Conservation (phyloP, 2,888 invertebrate species). For the Yponomeuta plumbellus region DNA sequence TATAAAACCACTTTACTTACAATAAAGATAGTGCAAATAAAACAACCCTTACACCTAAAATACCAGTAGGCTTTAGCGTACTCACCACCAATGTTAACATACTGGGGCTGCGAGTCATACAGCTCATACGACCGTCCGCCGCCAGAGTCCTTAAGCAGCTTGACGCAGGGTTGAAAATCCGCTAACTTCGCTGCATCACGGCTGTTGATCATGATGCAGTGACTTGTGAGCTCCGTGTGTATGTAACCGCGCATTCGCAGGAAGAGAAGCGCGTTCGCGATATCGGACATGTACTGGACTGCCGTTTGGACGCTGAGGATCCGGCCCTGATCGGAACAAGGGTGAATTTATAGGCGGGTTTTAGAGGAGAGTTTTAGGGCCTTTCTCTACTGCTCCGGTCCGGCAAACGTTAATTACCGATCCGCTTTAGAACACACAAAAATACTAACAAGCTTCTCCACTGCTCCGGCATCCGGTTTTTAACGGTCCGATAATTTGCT, state of each 20-base stretch:
- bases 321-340: slow-evolving; percentile 44
- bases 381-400: too few relatives aligned
- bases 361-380: too few relatives aligned
- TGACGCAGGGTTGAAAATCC: slow-evolving; percentile 54
- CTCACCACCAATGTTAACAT: slow-evolving; percentile 64
- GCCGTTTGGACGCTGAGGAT: slow-evolving; percentile 58
- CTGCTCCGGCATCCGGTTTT: too few relatives aligned
- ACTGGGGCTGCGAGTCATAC: slow-evolving; percentile 60
- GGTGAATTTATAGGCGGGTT: not conserved
- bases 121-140: slow-evolving; percentile 33
- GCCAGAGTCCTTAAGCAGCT: slow-evolving; percentile 28
- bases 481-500: too few relatives aligned
- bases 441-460: too few relatives aligned
- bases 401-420: too few relatives aligned
- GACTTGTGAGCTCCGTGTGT: slow-evolving; percentile 64
- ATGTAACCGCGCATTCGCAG: slow-evolving; percentile 66
- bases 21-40: not conserved
- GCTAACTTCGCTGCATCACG: slow-evolving; percentile 64
- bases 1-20: too few relatives aligned
- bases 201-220: slow-evolving; percentile 55
- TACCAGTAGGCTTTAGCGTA: slow-evolving; percentile 6
- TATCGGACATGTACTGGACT: slow-evolving; percentile 59
- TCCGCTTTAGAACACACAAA: too few relatives aligned
- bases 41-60: too few relatives aligned
- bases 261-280: slow-evolving; percentile 64